A percentile compares a stretch with the other conserved stretches of the same genome.
These are phyloP conservation scores for Musca vetustissima DNA, from an alignment of 1,140 invertebrate genomes.

Conservation along the genomic window DNA sequence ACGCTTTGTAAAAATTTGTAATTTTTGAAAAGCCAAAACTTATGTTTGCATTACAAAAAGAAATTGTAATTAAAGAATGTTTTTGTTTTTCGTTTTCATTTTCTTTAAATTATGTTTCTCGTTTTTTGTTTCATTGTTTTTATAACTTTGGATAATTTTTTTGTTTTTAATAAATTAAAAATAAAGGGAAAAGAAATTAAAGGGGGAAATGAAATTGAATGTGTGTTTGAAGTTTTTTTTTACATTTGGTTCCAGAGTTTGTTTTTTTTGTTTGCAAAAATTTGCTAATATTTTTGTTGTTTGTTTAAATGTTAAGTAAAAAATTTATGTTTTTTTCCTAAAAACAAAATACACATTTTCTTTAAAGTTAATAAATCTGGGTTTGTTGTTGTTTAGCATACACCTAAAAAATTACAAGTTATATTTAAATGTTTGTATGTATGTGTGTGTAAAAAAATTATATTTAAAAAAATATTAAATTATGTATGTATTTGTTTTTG, in stretches of 20 bases:
- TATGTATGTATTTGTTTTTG: slow-evolving; percentile 23
- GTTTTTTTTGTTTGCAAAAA: slow-evolving; percentile 6
- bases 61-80: background rate
- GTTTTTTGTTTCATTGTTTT: slow-evolving; percentile 9
- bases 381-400: background rate
- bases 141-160: background rate
- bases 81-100: background rate
- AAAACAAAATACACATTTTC: background rate
- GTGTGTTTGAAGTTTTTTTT: background rate
- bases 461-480: slow-evolving; percentile 12
- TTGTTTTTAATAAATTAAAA: no score
- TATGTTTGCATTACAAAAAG: slow-evolving; percentile 17
- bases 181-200: background rate
- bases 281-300: background rate
- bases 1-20: no score
- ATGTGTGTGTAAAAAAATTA: background rate
- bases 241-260: slow-evolving; percentile 20
- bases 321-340: background rate
- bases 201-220: background rate
- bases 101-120: slow-evolving; percentile 13
- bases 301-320: background rate
- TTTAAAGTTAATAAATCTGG: background rate
- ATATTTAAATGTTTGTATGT: no score
- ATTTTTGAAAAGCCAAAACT: slow-evolving; percentile 13
- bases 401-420: background rate